phyloP scores from a whole-genome alignment of 2,888 invertebrate species.

The Elegia similella region DNA sequence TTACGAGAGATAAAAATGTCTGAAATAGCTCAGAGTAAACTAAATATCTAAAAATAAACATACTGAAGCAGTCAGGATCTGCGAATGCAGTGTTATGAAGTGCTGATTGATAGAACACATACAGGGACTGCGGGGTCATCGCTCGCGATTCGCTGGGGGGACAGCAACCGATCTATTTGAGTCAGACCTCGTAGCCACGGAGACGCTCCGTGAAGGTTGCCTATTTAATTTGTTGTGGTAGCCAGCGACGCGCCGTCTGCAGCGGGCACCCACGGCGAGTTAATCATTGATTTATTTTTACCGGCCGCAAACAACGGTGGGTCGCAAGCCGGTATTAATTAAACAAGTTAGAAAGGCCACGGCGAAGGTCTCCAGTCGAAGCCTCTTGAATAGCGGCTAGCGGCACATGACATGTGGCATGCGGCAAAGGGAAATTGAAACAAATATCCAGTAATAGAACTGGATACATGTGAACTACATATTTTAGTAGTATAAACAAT shows the following conservation, averaged over 20 bases:
- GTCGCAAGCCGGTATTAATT: slow-evolving; percentile 45
- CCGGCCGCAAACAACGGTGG: slow-evolving; percentile 34
- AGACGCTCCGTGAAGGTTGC: slow-evolving; percentile 36
- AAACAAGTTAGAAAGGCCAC: slow-evolving; percentile 62
- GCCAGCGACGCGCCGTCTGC: slow-evolving; percentile 32
- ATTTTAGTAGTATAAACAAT: too few species aligned
- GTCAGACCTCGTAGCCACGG: slow-evolving; percentile 31
- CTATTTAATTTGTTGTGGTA: slow-evolving; percentile 57
- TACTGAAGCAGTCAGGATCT: not conserved
- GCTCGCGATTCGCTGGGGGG: slow-evolving; percentile 52
- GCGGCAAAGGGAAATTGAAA: not conserved
- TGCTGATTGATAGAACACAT: slow-evolving; percentile 23
- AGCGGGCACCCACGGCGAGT: slow-evolving; percentile 49
- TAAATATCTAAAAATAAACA: not conserved
- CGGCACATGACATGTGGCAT: not conserved
- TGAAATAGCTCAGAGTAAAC: not conserved
- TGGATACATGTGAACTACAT: too few species aligned
- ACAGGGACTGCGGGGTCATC: slow-evolving; percentile 50
- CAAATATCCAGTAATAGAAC: not conserved
- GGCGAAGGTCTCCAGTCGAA: slow-evolving; percentile 54
- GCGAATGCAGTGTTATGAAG: not conserved
- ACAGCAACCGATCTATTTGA: slow-evolving; percentile 43
- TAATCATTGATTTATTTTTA: slow-evolving; percentile 63
- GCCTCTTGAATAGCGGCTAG: slow-evolving; percentile 1
- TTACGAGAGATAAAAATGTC: not conserved